phyloP scores from a whole-genome alignment of 30 jellyfish, hydroid and myxozoan genomes.

The Turritopsis dohrnii region DNA sequence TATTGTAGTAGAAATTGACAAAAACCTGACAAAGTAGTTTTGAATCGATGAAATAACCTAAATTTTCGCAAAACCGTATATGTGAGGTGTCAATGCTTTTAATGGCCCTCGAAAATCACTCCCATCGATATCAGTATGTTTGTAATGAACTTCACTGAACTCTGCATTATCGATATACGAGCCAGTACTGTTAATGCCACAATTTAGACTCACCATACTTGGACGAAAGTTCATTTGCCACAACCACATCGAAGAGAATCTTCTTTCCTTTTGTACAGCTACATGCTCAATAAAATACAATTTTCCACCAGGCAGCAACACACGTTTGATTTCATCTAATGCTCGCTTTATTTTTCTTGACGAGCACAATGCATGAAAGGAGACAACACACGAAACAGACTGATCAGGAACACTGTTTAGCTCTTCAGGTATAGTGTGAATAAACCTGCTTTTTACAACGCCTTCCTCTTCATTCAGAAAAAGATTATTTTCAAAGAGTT shows the following conservation, averaged over 20 bases:
- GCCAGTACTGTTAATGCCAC: conserved; percentile 8
- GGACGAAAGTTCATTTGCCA: conserved; percentile 29
- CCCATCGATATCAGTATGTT: conserved; percentile 8
- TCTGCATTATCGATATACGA: conserved; percentile 26
- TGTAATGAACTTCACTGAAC: conserved; percentile 15
- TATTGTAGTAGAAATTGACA: neutral
- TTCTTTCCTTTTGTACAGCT: neutral
- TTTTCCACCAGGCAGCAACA: conserved; percentile 40
- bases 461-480: conserved; percentile 11
- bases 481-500: conserved; percentile 11
- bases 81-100: conserved; percentile 31
- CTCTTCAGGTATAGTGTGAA: conserved; percentile 25
- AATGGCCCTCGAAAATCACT: conserved; percentile 23
- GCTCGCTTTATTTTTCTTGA: conserved; percentile 24
- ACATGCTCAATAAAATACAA: conserved; percentile 29
- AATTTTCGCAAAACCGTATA: conserved; percentile 35
- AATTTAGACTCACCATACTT: neutral
- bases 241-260: conserved; percentile 30
- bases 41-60: neutral
- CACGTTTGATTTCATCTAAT: conserved; percentile 38
- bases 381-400: conserved; percentile 37
- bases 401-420: conserved; percentile 29
- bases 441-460: neutral
- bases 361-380: conserved; percentile 33
- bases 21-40: neutral